These are phyloP conservation scores for Aphrophora alni DNA, from an alignment of 2,888 invertebrate species.

Conservation along the genomic window DNA sequence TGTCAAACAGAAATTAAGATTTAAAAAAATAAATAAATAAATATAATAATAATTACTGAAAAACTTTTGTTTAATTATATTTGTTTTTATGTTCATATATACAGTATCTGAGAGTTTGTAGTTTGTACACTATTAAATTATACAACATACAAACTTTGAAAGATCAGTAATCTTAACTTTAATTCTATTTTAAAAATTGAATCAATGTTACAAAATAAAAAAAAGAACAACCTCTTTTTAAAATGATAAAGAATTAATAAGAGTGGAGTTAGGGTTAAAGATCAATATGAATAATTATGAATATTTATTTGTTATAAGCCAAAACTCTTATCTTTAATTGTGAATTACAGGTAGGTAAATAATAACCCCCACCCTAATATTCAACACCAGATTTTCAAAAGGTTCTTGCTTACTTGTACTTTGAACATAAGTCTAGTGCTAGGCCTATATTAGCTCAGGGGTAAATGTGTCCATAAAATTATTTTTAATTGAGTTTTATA, in stretches of 20 bases:
- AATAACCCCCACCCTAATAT: not conserved
- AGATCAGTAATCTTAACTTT: too few relatives aligned
- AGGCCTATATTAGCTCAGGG: not conserved
- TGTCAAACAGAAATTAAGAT: too few relatives aligned
- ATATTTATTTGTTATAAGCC: not conserved
- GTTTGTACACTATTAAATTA: too few relatives aligned
- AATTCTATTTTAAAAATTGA: not conserved
- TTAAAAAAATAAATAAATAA: too few relatives aligned
- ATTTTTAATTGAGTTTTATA: not conserved
- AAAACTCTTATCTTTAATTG: not conserved
- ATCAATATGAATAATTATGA: not conserved
- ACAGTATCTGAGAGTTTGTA: too few relatives aligned
- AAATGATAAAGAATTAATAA: not conserved
- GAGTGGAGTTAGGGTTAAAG: not conserved
- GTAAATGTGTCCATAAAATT: not conserved
- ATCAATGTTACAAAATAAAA: not conserved
- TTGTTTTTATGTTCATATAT: too few relatives aligned
- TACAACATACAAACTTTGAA: too few relatives aligned
- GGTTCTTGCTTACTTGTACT: not conserved
- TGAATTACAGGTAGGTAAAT: not conserved
- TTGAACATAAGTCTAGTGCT: not conserved
- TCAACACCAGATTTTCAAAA: not conserved
- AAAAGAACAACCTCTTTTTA: not conserved
- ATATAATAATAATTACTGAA: too few relatives aligned
- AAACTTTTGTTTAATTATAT: too few relatives aligned